Evolutionary conservation across 2,797 vertebrate genomes (phyloP).

Genomic region (Acanthurus leucopareius): DNA sequence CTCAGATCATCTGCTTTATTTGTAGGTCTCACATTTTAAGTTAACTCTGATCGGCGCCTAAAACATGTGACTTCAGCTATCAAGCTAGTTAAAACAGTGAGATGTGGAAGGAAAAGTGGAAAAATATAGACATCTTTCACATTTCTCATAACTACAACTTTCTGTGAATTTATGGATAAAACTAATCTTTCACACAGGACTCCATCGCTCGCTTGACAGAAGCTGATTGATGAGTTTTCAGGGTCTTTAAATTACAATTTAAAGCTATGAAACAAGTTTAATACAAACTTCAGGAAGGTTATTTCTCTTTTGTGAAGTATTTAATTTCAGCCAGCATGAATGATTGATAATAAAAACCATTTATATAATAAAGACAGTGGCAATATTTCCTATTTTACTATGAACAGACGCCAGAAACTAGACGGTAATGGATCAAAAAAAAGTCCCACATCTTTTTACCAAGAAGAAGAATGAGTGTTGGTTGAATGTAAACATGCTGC

Average conservation of each 20-base stretch:
- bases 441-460: conserved; percentile 1
- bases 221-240: neutral
- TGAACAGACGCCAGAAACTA: conserved; percentile 1
- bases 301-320: conserved; percentile 1
- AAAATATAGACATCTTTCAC: neutral
- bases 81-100: neutral
- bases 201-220: neutral
- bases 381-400: neutral
- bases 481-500: conserved; percentile 12
- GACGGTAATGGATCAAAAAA: conserved; percentile 1
- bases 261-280: neutral
- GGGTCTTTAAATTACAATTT: neutral
- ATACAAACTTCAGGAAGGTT: neutral
- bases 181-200: neutral
- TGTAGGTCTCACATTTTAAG: neutral
- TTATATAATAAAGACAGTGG: neutral
- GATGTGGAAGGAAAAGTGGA: neutral
- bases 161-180: too few species aligned
- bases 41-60: neutral
- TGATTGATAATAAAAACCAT: neutral
- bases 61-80: neutral
- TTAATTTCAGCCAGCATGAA: neutral
- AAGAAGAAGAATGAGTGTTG: conserved; percentile 17
- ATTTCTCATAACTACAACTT: neutral
- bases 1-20: neutral